Base-by-base conservation (phyloP, 1,140 invertebrate species). In the Trichonephila clavata region DNA sequence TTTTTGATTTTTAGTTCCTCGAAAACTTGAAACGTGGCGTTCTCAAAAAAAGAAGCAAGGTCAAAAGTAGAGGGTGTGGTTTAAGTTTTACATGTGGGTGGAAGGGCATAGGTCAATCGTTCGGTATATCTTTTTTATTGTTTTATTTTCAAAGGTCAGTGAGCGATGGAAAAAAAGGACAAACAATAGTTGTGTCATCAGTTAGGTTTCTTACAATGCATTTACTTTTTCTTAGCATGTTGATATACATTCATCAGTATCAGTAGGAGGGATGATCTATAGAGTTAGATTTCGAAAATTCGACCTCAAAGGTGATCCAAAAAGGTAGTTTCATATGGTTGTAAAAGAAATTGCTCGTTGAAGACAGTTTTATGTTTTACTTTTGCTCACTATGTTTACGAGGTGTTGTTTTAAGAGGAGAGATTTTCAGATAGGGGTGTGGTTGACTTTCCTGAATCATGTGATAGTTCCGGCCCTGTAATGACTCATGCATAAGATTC, bases 261-360 rank as follows among this genome's bases (percentile, higher is more conserved):
- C 71, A 77, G 71, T 39, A 27, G 32, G 71, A 77, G 32, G 71
- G 13, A 32, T 77, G 71, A 77, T 77, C 71, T 77, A 18, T 77
- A 77, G 18, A 27, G 71, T 77, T 27, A 77, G 71, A 77, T 77
- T 77, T 77, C 27, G 71, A 77, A 77, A 77, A 77, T 77, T 39
- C 71, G 71, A 77, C 71, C 71, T 77, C 32, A 16, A 32, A 27
- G 71, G 71, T 77, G 71, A 77, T 77, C 32, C 18, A 27, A 16
- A 77, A 77, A 77, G 71, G 13, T 32, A 77, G 24, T 77, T 32
- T 77, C 27, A 24, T 16, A 24, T 32, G 27, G 27, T 77, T 32
- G 24, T 27, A 77, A 39, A 77, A 77, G 4, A 16, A 27, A 77
- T 32, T 77, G 27, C 32, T 32, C 71, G 18, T 77, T 77, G 18